phyloP scores from a whole-genome alignment of 2,113 vertebrate genomes.

The Anoplopoma fimbria region DNA sequence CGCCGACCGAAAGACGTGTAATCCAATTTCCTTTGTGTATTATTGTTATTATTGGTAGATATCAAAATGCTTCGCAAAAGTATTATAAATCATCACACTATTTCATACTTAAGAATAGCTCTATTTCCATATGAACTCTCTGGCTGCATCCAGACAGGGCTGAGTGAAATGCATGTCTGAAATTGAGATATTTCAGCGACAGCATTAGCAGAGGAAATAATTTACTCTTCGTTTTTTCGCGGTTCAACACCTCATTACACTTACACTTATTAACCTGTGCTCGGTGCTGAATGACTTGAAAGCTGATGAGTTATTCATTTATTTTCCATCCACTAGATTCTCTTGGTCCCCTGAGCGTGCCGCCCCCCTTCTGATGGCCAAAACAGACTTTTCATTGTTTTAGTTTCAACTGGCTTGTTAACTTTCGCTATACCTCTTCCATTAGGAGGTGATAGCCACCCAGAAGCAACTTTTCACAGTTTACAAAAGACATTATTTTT shows the following conservation, averaged over 20 bases:
- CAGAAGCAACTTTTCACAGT: constrained; percentile 69
- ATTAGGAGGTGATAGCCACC: constrained; percentile 75
- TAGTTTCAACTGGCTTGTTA: constrained; percentile 62
- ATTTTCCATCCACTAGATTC: constrained; percentile 45
- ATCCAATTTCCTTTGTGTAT: constrained; percentile 79
- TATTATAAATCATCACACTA: constrained; percentile 66
- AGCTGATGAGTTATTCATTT: constrained; percentile 57
- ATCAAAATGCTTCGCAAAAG: constrained; percentile 71
- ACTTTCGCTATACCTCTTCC: constrained; percentile 62
- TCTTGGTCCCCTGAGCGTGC: constrained; percentile 39
- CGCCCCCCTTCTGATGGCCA: constrained; percentile 28
- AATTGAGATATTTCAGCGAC: not conserved
- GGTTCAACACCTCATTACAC: constrained; percentile 48
- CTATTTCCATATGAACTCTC: constrained; percentile 61
- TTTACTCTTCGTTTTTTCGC: constrained; percentile 41
- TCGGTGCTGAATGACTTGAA: constrained; percentile 30
- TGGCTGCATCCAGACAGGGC: constrained; percentile 7
- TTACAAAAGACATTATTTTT: constrained; percentile 54
- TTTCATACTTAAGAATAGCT: constrained; percentile 55
- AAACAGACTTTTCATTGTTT: constrained; percentile 62
- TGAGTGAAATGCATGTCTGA: not conserved
- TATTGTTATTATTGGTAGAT: constrained; percentile 78
- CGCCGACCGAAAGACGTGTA: constrained; percentile 66
- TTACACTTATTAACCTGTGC: constrained; percentile 50
- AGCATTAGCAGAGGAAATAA: constrained; percentile 44